phyloP scores from a whole-genome alignment of 2,113 vertebrate genomes.

The Laticauda colubrina region DNA sequence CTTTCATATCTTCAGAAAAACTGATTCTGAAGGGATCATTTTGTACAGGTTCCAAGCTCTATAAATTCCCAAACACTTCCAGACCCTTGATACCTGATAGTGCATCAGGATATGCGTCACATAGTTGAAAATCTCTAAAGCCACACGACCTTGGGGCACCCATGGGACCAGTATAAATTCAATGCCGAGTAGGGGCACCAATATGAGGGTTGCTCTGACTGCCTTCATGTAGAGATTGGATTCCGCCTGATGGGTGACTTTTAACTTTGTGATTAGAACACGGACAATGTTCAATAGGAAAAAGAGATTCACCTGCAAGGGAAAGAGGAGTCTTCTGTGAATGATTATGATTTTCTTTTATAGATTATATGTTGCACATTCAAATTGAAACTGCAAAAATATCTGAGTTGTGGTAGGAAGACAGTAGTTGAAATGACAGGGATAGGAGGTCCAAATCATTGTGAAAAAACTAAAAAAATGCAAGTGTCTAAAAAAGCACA shows the following conservation, averaged over 20 bases:
- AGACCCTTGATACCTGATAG: constrained; percentile 80
- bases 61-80: rapidly evolving
- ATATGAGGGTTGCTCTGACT: constrained; percentile 91
- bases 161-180: constrained; percentile 93
- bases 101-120: constrained; percentile 95
- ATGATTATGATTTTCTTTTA: neutral
- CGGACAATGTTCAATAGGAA: constrained; percentile 96
- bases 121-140: constrained; percentile 93
- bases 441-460: neutral
- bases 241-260: constrained; percentile 94
- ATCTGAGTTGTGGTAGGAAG: too few species aligned
- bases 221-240: constrained; percentile 99
- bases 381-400: neutral
- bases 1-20: neutral
- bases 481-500: neutral
- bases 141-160: constrained; percentile 81
- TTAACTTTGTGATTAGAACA: constrained; percentile 96
- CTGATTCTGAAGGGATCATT: neutral
- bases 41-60: neutral
- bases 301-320: constrained; percentile 88
- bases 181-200: constrained; percentile 93
- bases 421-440: neutral
- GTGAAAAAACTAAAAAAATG: neutral
- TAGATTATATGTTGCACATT: neutral
- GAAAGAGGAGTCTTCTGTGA: neutral